Base-by-base conservation (phyloP, 2,113 vertebrate species). In the Sebastes fasciatus region DNA sequence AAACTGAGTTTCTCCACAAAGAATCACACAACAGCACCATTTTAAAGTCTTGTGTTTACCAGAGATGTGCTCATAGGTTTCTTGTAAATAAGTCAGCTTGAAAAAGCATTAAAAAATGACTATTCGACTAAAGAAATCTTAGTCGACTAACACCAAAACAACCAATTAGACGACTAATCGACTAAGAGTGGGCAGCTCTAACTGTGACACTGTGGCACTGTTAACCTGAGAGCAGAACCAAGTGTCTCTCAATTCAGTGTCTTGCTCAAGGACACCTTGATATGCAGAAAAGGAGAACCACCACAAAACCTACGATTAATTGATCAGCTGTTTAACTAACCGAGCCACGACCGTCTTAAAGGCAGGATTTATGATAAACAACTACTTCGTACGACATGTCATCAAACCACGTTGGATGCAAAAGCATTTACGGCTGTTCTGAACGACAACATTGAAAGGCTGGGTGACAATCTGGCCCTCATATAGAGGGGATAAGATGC, bases 171-270 rank as follows among this genome's bases (percentile, higher is more conserved):
- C 26, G 26, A 34, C 26, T 26, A 26, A 26, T 26, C 26, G 26
- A 26, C 26, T 34, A 34, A 4, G 26, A 34, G 26, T 0, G 3
- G 26, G 26, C 26, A 34, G 26, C 0, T 34, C 26, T 34, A 34
- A 34, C 3, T 34, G 26, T 34, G 26, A 34, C 26, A 34, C 2
- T 26, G 26, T 26, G 26, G 2, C 26, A 26, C 2, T 65, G 16
- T 60, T 49, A 76, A 74, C 42, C 23, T 63, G 26, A 57, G 10
- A 55, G 63, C 52, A 76, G 72, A 52, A 58, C 13, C 14, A 66
- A 66, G 54, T 77, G 26, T 34, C 26, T 42, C 8, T 10, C 9
- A 23, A 34, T 58, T 65, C 51, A 46, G 16, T 55, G 49, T 40
- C 43, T 57, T n/a, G 16, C 61, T 65, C 10, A 13, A 6, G 21